Base-by-base conservation (phyloP, 1,140 invertebrate genomes). In the Drosophila pruinosa region DNA sequence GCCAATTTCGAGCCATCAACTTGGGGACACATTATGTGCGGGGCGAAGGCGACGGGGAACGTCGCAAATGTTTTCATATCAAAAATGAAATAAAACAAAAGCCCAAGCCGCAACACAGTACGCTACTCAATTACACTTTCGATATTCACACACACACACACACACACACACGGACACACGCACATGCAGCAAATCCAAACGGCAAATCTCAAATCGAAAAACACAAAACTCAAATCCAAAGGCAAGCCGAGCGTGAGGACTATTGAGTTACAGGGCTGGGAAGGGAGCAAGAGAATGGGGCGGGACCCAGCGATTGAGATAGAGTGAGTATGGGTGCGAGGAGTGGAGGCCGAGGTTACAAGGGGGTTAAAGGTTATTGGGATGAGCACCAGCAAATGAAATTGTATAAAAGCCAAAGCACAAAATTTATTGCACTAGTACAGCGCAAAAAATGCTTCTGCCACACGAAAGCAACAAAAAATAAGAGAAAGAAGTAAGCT, bases 51-150 rank as follows among this genome's bases (percentile, higher is more conserved):
- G 3, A 12, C 43, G 21, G 50, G 22, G 56, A 6, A 2, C 39
- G 77, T 75, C 62, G 67, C 82, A 88, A 86, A 88, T 86, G 81
- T 88, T 86, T 86, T 81, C 50, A 86, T 88, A 88, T 86, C 81
- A 86, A 88, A 86, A 81, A 86, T 86, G 77, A 86, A 88, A 86
- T 86, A 88, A 86, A 86, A 86, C 81, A 86, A 86, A 86, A 81
- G 71, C 73, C 77, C 63, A 68, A 75, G 58, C 65, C 77, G 74
- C 81, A 74, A 45, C 64, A 75, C 61, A 86, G 74, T 61, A 83
- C 80, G 83, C 82, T 88, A 78, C 86, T 88, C 82, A 88, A 88
- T 88, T 88, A 88, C 82, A 88, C 82, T 88, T 86, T 86, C 81
- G 82, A 80, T 86, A 81, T 86, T 77, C 78, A 68, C 63, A 72